Evolutionary conservation across 2,797 vertebrate species (phyloP), one percentile per base, ranked within the genome.

Genomic region (Bradypodion ventrale): DNA sequence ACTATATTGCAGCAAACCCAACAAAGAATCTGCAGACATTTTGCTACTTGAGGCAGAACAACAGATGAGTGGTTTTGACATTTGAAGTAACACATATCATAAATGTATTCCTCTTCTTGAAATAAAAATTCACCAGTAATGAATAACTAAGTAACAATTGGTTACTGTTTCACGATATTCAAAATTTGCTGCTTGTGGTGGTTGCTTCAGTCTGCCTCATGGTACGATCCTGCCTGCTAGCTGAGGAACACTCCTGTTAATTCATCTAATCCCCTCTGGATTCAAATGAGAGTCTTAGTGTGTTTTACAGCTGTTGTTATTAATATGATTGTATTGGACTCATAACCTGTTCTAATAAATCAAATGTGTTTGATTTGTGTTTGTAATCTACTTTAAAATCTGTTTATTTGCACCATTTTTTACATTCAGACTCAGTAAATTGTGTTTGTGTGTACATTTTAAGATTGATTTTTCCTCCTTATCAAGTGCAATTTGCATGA

Each of bases 311-410:
- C 32, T 56, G 25, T 75, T 56, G 49, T 25, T 83, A 59, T 70
- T 46, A 68, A 62, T 32, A 77, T 35, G 29, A 35, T 35, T 70
- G 46, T 23, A 25, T 60, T 59, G 42, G 60, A 25, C 5, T 60
- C 52, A 59, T 60, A 83, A 46, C 60, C 52, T 35, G 46, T 68
- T 66, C 49, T 75, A 75, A 85, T 78, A 40, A 65, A 78, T 65
- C 60, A 70, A 84, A 78, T 29, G 44, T n/a, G 5, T 56, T 66
- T 60, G 70, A 66, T 75, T 68, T 79, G 40, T 46, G 60, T 66
- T 75, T 62, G 23, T 85, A 75, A 85, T 66, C 35, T 44, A 25
- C 25, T 80, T 69, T 59, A 68, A 85, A 69, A 37, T 62, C 15
- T 68, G 49, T 56, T 75, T 56, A 3, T 69, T 78, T 72, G 21